Conservation (phyloP, 2,113 vertebrate genomes). For the Hemichromis elongatus region DNA sequence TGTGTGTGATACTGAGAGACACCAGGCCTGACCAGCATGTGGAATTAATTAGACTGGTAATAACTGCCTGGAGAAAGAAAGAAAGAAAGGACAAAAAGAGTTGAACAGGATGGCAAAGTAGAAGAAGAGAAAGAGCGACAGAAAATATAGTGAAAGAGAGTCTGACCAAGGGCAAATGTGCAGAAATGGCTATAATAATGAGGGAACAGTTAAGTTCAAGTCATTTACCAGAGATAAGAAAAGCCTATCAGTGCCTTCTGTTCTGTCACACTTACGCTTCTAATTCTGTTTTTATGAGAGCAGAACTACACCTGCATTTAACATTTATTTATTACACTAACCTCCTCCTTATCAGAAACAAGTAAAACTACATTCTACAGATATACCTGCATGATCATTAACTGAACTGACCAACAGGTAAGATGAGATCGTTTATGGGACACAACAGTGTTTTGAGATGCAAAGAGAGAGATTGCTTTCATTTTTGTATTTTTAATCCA, state of each 20-base stretch:
- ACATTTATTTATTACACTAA: background rate
- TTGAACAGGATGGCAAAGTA: background rate
- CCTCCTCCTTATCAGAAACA: background rate
- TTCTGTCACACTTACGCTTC: background rate
- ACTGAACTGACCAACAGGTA: fast-evolving
- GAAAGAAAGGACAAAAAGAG: background rate
- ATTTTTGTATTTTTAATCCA: background rate
- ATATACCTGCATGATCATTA: background rate
- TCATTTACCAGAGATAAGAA: background rate
- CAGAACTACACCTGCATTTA: background rate
- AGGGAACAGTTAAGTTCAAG: background rate
- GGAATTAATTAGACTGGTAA: conserved; percentile 61
- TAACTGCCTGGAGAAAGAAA: conserved; percentile 7
- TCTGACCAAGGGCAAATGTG: background rate
- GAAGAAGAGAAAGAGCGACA: background rate
- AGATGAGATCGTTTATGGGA: background rate
- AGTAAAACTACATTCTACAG: background rate
- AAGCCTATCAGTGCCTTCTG: background rate
- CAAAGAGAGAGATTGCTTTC: background rate
- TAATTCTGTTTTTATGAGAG: background rate
- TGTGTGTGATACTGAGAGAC: conserved; percentile 6
- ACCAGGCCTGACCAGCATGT: conserved; percentile 49
- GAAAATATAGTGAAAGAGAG: background rate
- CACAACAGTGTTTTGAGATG: background rate
- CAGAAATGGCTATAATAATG: background rate